phyloP scores from a whole-genome alignment of 2,113 vertebrate genomes.

The Stigmatopora argus region DNA sequence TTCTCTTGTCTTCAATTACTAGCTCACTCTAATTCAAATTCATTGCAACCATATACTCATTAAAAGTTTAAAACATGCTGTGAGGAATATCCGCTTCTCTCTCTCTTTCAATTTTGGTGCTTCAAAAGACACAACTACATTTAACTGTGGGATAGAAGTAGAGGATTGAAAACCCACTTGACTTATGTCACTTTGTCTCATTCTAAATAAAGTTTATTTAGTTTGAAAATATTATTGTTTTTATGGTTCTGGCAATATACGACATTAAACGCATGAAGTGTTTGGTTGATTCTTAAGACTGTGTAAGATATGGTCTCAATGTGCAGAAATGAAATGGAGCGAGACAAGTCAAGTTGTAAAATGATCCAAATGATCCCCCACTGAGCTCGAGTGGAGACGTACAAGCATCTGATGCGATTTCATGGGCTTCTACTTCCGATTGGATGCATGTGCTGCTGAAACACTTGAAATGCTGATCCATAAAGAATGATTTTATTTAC shows the following conservation, averaged over 20 bases:
- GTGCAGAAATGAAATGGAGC: conserved; percentile 36
- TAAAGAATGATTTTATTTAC: too few relatives aligned
- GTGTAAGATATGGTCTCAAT: conserved; percentile 37
- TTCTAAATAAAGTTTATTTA: conserved; percentile 12
- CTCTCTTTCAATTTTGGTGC: conserved; percentile 16
- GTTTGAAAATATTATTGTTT: conserved; percentile 10
- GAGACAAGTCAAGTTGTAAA: conserved; percentile 23
- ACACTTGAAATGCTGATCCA: too few relatives aligned
- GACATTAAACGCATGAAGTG: conserved; percentile 28
- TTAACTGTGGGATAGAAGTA: conserved; percentile 8
- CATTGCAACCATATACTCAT: too few relatives aligned
- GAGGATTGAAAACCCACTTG: background rate
- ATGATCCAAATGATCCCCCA: conserved; percentile 34
- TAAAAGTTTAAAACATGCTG: too few relatives aligned
- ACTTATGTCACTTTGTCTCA: conserved; percentile 2
- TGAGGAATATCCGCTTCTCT: conserved; percentile 9
- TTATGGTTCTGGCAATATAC: conserved; percentile 23
- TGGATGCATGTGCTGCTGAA: too few relatives aligned
- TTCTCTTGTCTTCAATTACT: background rate
- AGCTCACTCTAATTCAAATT: background rate
- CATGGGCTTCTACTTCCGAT: conserved; percentile 25
- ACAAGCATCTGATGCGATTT: conserved; percentile 43
- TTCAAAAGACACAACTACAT: background rate
- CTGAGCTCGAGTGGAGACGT: conserved; percentile 45
- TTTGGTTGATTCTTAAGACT: conserved; percentile 45